A percentile compares a stretch with the other conserved stretches of the same genome.
Conservation (phyloP, 2,888 invertebrate genomes). For the Drosophila mettleri region DNA sequence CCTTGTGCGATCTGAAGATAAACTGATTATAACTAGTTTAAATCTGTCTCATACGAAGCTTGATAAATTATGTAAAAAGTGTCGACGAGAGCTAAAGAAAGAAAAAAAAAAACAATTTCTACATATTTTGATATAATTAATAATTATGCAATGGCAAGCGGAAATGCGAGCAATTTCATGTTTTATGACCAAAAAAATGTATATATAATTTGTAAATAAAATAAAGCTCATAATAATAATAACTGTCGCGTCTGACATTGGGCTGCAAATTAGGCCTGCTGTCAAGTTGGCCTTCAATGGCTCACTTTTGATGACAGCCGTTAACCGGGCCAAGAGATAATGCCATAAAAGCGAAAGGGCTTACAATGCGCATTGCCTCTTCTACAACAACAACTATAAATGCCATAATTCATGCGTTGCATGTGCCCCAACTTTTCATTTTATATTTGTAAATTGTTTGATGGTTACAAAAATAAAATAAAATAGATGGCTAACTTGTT, state of each 20-base stretch:
- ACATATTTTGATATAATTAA: conserved; percentile 39
- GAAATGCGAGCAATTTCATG: conserved; percentile 62
- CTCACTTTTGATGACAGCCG: conserved; percentile 32
- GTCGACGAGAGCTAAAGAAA: conserved; percentile 15
- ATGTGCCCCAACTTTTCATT: conserved; percentile 12
- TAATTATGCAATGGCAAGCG: conserved; percentile 47
- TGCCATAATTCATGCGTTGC: conserved; percentile 30
- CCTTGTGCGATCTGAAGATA: conserved; percentile 26
- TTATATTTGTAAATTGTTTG: conserved; percentile 26
- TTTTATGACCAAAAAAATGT: conserved; percentile 10
- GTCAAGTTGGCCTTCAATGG: conserved; percentile 27
- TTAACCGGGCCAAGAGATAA: conserved; percentile 9
- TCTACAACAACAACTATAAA: conserved; percentile 13
- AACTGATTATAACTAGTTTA: conserved; percentile 45
- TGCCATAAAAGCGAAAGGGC: conserved; percentile 41
- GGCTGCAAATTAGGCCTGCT: conserved; percentile 42
- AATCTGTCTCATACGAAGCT: conserved; percentile 35
- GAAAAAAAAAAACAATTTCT: conserved; percentile 19
- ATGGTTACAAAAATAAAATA: conserved; percentile 6
- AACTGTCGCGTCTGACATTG: conserved; percentile 38
- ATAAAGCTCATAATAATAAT: conserved; percentile 5
- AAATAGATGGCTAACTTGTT: conserved; percentile 32
- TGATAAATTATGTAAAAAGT: conserved; percentile 61
- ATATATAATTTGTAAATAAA: conserved; percentile 6
- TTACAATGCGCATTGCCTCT: neutral